Evolutionary conservation across 2,888 invertebrate genomes (phyloP).

Genomic region (Pterobdella sp.): DNA sequence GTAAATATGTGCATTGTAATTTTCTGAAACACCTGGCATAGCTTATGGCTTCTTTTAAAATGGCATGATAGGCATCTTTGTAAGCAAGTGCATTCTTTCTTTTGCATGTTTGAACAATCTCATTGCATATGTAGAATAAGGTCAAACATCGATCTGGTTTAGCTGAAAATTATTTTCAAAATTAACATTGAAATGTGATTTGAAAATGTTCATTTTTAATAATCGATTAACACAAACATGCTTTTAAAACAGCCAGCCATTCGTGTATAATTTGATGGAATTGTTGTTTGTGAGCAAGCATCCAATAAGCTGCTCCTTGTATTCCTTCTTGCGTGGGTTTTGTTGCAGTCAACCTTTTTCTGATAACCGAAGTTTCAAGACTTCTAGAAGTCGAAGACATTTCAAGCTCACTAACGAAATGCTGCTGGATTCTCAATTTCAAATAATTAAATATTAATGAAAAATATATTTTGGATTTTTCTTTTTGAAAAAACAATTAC

Average conservation of each 20-base stretch:
- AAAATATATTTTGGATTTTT: too few species aligned
- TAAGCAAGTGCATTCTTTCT: conserved; percentile 65
- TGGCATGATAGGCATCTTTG: conserved; percentile 84
- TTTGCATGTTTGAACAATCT: conserved; percentile 92
- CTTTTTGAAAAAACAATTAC: too few species aligned
- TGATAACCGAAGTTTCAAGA: conserved; percentile 1
- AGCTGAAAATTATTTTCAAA: conserved; percentile 55
- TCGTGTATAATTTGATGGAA: conserved; percentile 23
- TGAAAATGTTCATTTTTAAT: neutral
- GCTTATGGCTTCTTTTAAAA: conserved; percentile 75
- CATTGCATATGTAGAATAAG: conserved; percentile 88
- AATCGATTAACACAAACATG: conserved; percentile 9
- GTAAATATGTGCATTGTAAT: neutral
- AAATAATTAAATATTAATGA: too few species aligned
- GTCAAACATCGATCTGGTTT: conserved; percentile 77
- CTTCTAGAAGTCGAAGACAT: neutral
- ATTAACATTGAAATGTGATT: neutral
- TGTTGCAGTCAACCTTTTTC: conserved; percentile 16
- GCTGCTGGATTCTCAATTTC: too few species aligned
- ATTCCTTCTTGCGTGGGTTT: conserved; percentile 23
- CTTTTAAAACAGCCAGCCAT: conserved; percentile 23
- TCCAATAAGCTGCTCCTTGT: conserved; percentile 21
- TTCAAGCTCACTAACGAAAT: too few species aligned
- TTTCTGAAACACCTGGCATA: neutral
- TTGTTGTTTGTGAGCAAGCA: conserved; percentile 19